Conservation (phyloP, 2,797 vertebrate species). For the Cyprinella venusta region DNA sequence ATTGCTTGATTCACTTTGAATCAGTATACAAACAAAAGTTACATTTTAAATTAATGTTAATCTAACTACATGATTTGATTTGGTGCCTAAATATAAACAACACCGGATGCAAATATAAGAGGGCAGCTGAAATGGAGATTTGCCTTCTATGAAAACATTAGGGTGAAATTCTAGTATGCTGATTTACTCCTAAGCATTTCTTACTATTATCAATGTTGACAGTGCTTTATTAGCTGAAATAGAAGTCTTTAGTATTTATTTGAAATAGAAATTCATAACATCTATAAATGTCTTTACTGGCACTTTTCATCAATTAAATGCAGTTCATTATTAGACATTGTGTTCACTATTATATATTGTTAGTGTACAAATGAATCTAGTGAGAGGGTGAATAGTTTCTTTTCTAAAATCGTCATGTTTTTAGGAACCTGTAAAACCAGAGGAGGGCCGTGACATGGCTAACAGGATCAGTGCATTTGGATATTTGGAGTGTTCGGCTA, state of each 20-base stretch:
- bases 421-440: constrained; percentile 93
- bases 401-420: constrained; percentile 19
- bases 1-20: no score
- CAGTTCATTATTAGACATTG: no score
- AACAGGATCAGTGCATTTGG: constrained; percentile 95
- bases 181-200: background rate
- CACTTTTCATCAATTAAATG: background rate
- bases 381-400: background rate
- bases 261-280: background rate
- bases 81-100: background rate
- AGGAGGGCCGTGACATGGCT: constrained; percentile 97
- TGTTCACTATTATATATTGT: background rate
- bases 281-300: background rate
- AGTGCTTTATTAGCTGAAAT: background rate
- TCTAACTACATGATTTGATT: background rate
- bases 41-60: background rate
- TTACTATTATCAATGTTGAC: background rate
- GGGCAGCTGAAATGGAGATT: background rate
- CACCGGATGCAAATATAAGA: background rate
- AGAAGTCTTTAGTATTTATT: no score
- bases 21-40: background rate
- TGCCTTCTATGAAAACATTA: background rate
- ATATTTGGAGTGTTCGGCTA: constrained; percentile 97
- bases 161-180: background rate
- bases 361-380: background rate